Percentiles rank a stretch among this genome's conserved stretches.
phyloP scores from a whole-genome alignment of 2,797 vertebrate genomes.

The Poeciliopsis paucimaculata region DNA sequence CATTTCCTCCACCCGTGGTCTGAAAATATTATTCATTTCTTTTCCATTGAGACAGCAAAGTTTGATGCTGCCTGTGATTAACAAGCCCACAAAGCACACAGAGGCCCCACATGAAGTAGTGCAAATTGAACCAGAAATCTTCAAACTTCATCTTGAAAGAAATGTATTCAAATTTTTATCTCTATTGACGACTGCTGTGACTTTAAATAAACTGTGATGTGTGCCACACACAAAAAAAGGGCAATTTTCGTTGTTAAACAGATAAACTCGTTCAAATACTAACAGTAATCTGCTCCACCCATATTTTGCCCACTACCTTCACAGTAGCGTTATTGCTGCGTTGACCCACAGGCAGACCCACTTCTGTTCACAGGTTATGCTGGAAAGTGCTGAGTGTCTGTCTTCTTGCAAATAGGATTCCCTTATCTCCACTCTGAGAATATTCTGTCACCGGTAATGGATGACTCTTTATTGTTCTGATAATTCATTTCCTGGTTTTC shows the following conservation, averaged over 20 bases:
- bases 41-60: slow-evolving; percentile 25
- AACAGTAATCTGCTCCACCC: slow-evolving; percentile 43
- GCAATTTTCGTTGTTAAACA: slow-evolving; percentile 22
- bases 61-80: slow-evolving; percentile 24
- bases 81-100: slow-evolving; percentile 17
- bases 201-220: slow-evolving; percentile 18
- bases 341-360: slow-evolving; percentile 65
- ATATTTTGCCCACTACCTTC: slow-evolving; percentile 38
- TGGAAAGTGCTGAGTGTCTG: slow-evolving; percentile 70
- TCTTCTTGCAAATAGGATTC: slow-evolving; percentile 76
- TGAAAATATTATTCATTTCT: slow-evolving; percentile 31
- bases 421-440: slow-evolving; percentile 73
- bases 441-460: slow-evolving; percentile 63
- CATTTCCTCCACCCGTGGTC: slow-evolving; percentile 10
- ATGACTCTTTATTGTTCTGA: slow-evolving; percentile 56
- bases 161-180: slow-evolving; percentile 1
- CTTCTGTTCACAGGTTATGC: slow-evolving; percentile 58
- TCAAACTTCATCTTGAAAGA: slow-evolving; percentile 5
- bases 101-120: not conserved
- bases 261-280: slow-evolving; percentile 43
- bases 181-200: slow-evolving; percentile 10
- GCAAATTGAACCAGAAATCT: slow-evolving; percentile 16
- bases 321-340: slow-evolving; percentile 45
- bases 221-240: not conserved
- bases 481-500: slow-evolving; percentile 64